phyloP scores from a whole-genome alignment of 2,888 invertebrate species.

The Agrilus cyanescens region DNA sequence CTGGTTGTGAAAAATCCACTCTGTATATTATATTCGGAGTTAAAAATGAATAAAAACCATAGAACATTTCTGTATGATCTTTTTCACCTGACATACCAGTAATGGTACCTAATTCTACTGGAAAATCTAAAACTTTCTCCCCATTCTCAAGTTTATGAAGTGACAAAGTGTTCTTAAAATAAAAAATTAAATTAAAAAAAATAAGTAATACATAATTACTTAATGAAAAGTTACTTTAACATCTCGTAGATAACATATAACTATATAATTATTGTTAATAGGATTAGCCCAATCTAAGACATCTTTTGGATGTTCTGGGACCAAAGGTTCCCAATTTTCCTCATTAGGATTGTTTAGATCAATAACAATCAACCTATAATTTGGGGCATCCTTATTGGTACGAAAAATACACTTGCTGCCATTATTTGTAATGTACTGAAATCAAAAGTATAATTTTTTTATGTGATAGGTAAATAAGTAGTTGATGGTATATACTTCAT shows the following conservation, averaged over 20 bases:
- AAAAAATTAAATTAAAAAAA: background rate
- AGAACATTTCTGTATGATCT: slow-evolving; percentile 81
- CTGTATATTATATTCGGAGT: slow-evolving; percentile 80
- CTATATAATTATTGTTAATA: slow-evolving; percentile 74
- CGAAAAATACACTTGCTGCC: slow-evolving; percentile 73
- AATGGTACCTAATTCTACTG: slow-evolving; percentile 78
- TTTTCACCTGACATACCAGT: slow-evolving; percentile 76
- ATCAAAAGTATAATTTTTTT: slow-evolving; percentile 17
- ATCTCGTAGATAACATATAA: slow-evolving; percentile 83
- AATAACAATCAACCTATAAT: slow-evolving; percentile 77
- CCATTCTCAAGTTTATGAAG: slow-evolving; percentile 67
- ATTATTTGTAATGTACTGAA: slow-evolving; percentile 81
- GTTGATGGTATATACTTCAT: slow-evolving; percentile 51
- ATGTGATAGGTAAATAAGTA: slow-evolving; percentile 1
- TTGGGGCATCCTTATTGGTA: slow-evolving; percentile 89
- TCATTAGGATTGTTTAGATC: slow-evolving; percentile 60
- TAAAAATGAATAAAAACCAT: slow-evolving; percentile 87
- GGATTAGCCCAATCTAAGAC: slow-evolving; percentile 84
- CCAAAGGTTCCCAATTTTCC: slow-evolving; percentile 71
- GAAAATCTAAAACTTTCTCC: slow-evolving; percentile 56
- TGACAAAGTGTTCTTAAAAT: slow-evolving; percentile 64
- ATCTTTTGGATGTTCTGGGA: slow-evolving; percentile 73
- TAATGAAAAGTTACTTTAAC: slow-evolving; percentile 60
- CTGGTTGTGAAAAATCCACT: slow-evolving; percentile 61
- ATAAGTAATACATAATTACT: background rate